phyloP scores from a whole-genome alignment of 2,113 vertebrate species.

The Lophius piscatorius region DNA sequence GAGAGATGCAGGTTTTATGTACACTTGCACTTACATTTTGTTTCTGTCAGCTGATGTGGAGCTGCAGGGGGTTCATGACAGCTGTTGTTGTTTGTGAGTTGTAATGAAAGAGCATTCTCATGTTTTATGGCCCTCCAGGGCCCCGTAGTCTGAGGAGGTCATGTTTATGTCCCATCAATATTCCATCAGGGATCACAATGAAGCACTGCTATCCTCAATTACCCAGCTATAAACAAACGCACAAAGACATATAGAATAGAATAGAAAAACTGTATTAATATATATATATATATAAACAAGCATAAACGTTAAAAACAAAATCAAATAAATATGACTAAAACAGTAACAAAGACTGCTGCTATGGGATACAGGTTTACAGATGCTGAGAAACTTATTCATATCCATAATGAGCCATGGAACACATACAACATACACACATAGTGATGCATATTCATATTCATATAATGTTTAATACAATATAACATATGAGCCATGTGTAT shows the following conservation, averaged over 20 bases:
- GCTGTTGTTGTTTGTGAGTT: slow-evolving; percentile 16
- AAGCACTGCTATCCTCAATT: slow-evolving; percentile 33
- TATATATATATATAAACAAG: no score
- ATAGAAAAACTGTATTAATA: no score
- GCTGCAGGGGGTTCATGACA: slow-evolving; percentile 15
- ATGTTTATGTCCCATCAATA: slow-evolving; percentile 58
- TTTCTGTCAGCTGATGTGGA: slow-evolving; percentile 3
- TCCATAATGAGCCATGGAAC: no score
- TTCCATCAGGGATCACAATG: slow-evolving; percentile 36
- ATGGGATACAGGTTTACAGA: no score
- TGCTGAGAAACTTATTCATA: no score
- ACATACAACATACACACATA: no score
- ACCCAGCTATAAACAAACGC: slow-evolving; percentile 4
- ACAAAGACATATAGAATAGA: background rate
- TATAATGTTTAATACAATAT: no score
- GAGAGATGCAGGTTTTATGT: background rate
- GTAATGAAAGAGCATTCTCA: slow-evolving; percentile 48
- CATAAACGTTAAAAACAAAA: no score
- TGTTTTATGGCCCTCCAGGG: slow-evolving; percentile 52
- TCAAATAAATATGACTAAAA: no score
- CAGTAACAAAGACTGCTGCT: no score
- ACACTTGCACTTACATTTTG: background rate
- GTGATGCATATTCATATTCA: no score
- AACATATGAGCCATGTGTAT: no score
- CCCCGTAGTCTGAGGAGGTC: slow-evolving; percentile 34